Evolutionary conservation across 1,140 invertebrate species (phyloP).

Genomic region (Charaxes varanes): DNA sequence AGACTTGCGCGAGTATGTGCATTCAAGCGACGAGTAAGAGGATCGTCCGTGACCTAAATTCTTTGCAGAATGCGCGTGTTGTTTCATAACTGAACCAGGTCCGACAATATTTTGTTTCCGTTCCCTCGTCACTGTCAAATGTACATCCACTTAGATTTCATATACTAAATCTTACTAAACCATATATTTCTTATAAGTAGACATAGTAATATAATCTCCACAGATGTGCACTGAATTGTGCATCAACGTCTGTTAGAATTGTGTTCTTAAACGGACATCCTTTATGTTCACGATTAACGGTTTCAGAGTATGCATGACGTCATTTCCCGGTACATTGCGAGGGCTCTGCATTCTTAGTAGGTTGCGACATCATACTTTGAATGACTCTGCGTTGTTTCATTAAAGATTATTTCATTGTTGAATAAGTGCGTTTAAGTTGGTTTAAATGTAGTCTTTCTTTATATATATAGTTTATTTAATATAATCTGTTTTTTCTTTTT

Average conservation of each 20-base stretch:
- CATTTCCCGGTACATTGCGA: slow-evolving; percentile 42
- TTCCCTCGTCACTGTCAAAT: slow-evolving; percentile 16
- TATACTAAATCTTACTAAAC: slow-evolving; percentile 3
- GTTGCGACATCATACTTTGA: slow-evolving; percentile 39
- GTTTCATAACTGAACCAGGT: slow-evolving; percentile 36
- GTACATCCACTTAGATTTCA: slow-evolving; percentile 11
- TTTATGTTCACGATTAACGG: slow-evolving; percentile 43
- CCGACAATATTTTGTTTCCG: slow-evolving; percentile 31
- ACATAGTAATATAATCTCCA: slow-evolving; percentile 18
- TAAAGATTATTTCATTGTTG: too few species aligned
- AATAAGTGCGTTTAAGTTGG: too few species aligned
- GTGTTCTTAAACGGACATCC: slow-evolving; percentile 41
- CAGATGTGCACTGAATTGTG: slow-evolving; percentile 24
- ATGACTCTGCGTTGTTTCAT: slow-evolving; percentile 35
- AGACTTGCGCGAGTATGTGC: slow-evolving; percentile 31
- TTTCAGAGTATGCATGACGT: slow-evolving; percentile 51
- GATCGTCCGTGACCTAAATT: slow-evolving; percentile 54
- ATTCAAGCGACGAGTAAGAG: slow-evolving; percentile 54
- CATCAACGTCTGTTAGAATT: slow-evolving; percentile 27
- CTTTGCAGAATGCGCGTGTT: slow-evolving; percentile 42
- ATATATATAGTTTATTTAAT: background rate
- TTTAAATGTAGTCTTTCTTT: too few species aligned
- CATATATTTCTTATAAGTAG: slow-evolving; percentile 2
- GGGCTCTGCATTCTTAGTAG: slow-evolving; percentile 36
- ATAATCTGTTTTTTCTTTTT: slow-evolving; percentile 25